Evolutionary conservation across 2,797 vertebrate genomes (phyloP), one percentile per base, ranked within the genome.

Genomic region (Lophura swinhoii): DNA sequence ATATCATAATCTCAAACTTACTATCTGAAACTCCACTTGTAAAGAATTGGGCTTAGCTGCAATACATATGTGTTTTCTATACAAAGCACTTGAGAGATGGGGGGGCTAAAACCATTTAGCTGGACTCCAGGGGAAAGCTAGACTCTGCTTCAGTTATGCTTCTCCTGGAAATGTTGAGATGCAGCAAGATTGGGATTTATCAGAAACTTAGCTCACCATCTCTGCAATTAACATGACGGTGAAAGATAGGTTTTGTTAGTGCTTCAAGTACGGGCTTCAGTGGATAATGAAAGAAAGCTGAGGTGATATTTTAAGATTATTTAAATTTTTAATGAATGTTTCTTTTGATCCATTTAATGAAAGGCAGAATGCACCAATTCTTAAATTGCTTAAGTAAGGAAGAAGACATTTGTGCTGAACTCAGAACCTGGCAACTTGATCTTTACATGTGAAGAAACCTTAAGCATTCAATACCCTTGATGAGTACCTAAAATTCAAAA

Each of bases 401-500:
- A 91, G 29, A 72, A 73, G 53, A 51, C 56, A 46, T 76, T 86
- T 92, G 78, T 84, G 31, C 64, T 81, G 4, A 91, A 89, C 53
- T 93, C 60, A 84, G 48, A 62, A 89, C 16, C 69, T 85, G 75
- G 53, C 51, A 84, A 33, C 31, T 67, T 68, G 33, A 20, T 84
- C 73, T 83, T 91, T 49, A 70, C 14, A 24, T 37, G 37, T 46
- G 79, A 81, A 83, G 85, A 94, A 75, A 46, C 17, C 60, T 73
- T 14, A 73, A 58, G 5, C 41, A 67, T 89, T 91, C 77, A 92
- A 62, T 82, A 71, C 17, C 63, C 59, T 80, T 78, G 79, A 84
- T 83, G 35, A 95, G 51, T 29, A 85, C 21, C 44, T 68, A 41
- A 58, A 51, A 81, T 90, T 91, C 89, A 90, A 95, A 91, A 93